These are phyloP conservation scores for Bufotes viridis DNA, from an alignment of 2,797 vertebrate species.

Conservation along the genomic window DNA sequence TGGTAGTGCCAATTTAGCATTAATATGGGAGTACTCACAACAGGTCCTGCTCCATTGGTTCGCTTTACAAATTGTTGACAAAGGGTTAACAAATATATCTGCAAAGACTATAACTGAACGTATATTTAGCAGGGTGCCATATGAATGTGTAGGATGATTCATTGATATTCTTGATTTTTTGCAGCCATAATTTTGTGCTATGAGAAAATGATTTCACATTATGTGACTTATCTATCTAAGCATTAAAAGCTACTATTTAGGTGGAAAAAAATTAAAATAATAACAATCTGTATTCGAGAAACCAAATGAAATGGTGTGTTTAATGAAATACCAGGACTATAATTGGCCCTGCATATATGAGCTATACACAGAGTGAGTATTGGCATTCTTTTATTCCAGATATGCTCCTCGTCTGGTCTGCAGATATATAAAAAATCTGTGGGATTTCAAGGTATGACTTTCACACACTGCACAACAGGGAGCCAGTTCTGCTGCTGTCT, in stretches of 20 bases:
- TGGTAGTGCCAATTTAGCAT: not conserved
- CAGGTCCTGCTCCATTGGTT: too few relatives aligned
- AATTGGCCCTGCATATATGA: slow-evolving; percentile 11
- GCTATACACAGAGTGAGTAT: slow-evolving; percentile 22
- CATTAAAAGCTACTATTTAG: slow-evolving; percentile 12
- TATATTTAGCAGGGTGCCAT: not conserved
- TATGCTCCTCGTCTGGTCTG: slow-evolving; percentile 34
- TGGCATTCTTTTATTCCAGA: slow-evolving; percentile 41
- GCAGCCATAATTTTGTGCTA: not conserved
- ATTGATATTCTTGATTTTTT: not conserved
- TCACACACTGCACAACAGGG: slow-evolving; percentile 43
- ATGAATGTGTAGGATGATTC: not conserved
- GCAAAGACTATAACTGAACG: not conserved
- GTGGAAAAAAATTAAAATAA: slow-evolving; percentile 1
- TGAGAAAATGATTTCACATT: not conserved
- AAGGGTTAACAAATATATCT: not conserved
- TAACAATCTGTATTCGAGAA: not conserved
- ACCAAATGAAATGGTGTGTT: not conserved
- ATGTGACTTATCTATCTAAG: not conserved
- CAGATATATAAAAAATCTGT: slow-evolving; percentile 45
- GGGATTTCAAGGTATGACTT: slow-evolving; percentile 57
- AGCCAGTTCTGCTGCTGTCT: slow-evolving; percentile 41
- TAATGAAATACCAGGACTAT: slow-evolving; percentile 30
- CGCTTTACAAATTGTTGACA: not conserved
- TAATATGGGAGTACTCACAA: not conserved